Evolutionary conservation across 1,140 invertebrate species (phyloP).

Genomic region (Luehdorfia chinensis): DNA sequence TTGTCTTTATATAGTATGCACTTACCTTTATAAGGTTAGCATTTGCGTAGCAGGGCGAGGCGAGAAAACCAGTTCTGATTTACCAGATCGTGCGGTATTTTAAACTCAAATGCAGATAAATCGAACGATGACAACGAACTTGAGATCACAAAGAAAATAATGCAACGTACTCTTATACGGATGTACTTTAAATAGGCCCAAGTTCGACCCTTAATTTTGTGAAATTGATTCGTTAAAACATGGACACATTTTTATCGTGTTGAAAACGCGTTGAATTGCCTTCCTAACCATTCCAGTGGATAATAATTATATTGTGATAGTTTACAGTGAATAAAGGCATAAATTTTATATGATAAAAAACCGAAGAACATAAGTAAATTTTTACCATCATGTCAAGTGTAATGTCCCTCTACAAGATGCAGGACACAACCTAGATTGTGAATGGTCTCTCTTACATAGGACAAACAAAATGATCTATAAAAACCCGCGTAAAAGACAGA

Average conservation of each 20-base stretch:
- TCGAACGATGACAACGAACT: constrained; percentile 54
- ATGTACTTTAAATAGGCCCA: constrained; percentile 15
- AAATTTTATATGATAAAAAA: neutral
- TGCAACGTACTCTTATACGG: constrained; percentile 1
- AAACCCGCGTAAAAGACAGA: too few species aligned
- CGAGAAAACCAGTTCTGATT: constrained; percentile 63
- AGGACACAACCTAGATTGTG: too few species aligned
- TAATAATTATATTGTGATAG: neutral
- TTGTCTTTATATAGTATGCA: constrained; percentile 34
- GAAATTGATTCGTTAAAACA: too few species aligned
- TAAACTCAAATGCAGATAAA: constrained; percentile 64
- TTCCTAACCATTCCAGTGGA: constrained; percentile 1
- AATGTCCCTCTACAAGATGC: too few species aligned
- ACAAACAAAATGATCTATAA: too few species aligned
- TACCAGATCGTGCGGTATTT: constrained; percentile 67
- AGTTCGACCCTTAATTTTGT: constrained; percentile 14
- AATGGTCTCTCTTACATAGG: too few species aligned
- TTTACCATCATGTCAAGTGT: too few species aligned
- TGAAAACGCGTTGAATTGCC: neutral
- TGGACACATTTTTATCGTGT: too few species aligned
- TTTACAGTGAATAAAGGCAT: neutral
- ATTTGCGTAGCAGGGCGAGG: constrained; percentile 37
- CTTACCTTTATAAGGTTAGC: constrained; percentile 38
- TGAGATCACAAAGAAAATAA: constrained; percentile 45
- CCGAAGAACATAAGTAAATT: neutral